Percentiles rank a stretch among this genome's conserved stretches.
Conservation (phyloP, 35 echinoderm and acorn worm genomes). For the Acanthaster planci region DNA sequence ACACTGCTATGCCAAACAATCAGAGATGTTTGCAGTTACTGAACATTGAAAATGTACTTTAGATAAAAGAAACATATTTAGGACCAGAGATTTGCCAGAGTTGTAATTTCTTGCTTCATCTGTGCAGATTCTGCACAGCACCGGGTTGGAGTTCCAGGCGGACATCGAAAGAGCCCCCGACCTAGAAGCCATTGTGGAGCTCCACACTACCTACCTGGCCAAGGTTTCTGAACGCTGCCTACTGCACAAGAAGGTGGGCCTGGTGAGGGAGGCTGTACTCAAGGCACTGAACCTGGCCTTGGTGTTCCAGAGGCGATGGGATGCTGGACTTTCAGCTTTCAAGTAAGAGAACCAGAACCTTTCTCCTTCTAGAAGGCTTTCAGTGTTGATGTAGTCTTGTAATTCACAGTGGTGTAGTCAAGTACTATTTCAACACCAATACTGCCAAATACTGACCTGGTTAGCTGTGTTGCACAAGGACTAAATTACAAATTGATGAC, state of each 20-base stretch:
- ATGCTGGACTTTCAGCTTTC: conserved; percentile 72
- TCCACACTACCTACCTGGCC: conserved; percentile 73
- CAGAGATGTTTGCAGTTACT: too few relatives aligned
- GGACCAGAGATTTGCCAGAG: too few relatives aligned
- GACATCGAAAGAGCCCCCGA: conserved; percentile 49
- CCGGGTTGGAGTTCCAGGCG: conserved; percentile 80
- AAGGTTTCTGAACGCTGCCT: conserved; percentile 83
- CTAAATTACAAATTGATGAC: too few relatives aligned
- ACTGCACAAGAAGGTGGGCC: conserved; percentile 74
- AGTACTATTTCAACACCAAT: neutral
- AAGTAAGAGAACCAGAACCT: conserved; percentile 41
- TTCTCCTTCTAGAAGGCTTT: too few relatives aligned
- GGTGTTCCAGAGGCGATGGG: conserved; percentile 83
- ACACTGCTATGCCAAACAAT: too few relatives aligned
- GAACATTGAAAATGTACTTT: too few relatives aligned
- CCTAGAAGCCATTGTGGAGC: conserved; percentile 62
- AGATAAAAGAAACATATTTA: too few relatives aligned
- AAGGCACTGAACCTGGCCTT: conserved; percentile 84
- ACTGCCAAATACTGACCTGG: too few relatives aligned
- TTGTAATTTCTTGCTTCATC: too few relatives aligned
- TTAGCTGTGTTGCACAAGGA: too few relatives aligned
- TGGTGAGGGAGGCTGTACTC: conserved; percentile 78
- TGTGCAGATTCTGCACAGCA: conserved; percentile 47
- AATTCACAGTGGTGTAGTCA: neutral
- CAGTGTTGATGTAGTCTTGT: neutral